Evolutionary conservation across 2,888 invertebrate genomes (phyloP).

Genomic region (Thymelicus sylvestris): DNA sequence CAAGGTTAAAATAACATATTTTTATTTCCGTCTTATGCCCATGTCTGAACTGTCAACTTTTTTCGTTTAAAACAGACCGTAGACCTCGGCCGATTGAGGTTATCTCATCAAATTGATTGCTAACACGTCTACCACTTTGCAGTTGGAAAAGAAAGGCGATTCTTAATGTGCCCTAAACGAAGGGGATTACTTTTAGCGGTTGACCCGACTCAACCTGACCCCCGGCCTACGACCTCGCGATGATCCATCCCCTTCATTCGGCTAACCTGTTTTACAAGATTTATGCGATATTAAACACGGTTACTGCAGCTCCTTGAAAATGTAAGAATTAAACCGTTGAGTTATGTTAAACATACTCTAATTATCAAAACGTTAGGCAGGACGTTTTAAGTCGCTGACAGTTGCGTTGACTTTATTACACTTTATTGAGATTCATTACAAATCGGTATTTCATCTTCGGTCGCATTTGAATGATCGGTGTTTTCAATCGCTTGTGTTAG

Average conservation of each 20-base stretch:
- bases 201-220: conserved; percentile 70
- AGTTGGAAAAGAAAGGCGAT: conserved; percentile 44
- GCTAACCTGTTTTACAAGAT: conserved; percentile 68
- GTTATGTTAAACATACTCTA: conserved; percentile 17
- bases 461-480: no score
- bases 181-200: conserved; percentile 68
- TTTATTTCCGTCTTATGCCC: no score
- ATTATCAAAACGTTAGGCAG: conserved; percentile 23
- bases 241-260: conserved; percentile 71
- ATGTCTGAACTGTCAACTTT: no score
- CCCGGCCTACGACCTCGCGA: conserved; percentile 73
- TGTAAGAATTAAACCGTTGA: conserved; percentile 30
- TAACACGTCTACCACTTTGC: conserved; percentile 19
- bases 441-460: no score
- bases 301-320: conserved; percentile 32
- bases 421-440: neutral
- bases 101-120: conserved; percentile 15
- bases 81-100: neutral
- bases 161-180: conserved; percentile 57
- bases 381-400: neutral
- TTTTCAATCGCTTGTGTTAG: no score
- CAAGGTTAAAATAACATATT: no score
- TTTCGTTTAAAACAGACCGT: no score
- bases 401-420: conserved; percentile 4
- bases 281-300: conserved; percentile 40